A percentile compares a stretch with the other conserved stretches of the same genome.
Conservation (phyloP, 2,888 invertebrate species). For the Drosophila macrospina region DNA sequence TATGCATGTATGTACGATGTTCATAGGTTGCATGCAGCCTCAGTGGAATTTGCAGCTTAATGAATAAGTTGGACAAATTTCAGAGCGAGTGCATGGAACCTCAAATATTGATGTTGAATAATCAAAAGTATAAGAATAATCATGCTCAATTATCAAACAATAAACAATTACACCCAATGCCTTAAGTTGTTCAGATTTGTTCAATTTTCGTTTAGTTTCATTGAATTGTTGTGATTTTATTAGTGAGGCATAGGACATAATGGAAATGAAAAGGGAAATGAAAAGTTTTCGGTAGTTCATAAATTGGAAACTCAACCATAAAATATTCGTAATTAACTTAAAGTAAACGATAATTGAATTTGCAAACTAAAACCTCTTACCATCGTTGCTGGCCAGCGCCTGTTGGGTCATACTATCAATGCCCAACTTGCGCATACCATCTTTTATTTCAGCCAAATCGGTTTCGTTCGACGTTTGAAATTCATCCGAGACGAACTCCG, state of each 20-base stretch:
- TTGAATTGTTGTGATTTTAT: neutral
- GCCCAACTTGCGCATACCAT: conserved; percentile 91
- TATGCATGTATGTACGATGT: conserved; percentile 34
- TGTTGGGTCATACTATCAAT: conserved; percentile 87
- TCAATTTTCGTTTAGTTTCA: neutral
- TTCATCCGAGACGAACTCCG: conserved; percentile 92
- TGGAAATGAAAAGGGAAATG: neutral
- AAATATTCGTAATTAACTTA: conserved; percentile 33
- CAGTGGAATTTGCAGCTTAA: conserved; percentile 40
- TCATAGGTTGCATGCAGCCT: conserved; percentile 26
- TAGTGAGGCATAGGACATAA: conserved; percentile 10
- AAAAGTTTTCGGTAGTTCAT: conserved; percentile 2
- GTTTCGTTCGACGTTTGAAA: conserved; percentile 87
- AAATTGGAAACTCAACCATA: conserved; percentile 18
- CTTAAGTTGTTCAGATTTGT: neutral
- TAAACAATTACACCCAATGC: neutral
- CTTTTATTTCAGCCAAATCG: conserved; percentile 90
- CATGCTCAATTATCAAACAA: neutral
- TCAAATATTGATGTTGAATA: conserved; percentile 61
- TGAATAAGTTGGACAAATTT: conserved; percentile 43
- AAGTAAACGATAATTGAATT: conserved; percentile 39
- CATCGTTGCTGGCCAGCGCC: conserved; percentile 85
- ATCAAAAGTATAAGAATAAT: neutral
- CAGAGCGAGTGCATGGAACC: conserved; percentile 38
- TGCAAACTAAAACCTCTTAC: conserved; percentile 77